Evolutionary conservation across 2,113 vertebrate genomes (phyloP), one percentile per base, ranked within the genome.

Genomic region (Cyprinodon tularosa): DNA sequence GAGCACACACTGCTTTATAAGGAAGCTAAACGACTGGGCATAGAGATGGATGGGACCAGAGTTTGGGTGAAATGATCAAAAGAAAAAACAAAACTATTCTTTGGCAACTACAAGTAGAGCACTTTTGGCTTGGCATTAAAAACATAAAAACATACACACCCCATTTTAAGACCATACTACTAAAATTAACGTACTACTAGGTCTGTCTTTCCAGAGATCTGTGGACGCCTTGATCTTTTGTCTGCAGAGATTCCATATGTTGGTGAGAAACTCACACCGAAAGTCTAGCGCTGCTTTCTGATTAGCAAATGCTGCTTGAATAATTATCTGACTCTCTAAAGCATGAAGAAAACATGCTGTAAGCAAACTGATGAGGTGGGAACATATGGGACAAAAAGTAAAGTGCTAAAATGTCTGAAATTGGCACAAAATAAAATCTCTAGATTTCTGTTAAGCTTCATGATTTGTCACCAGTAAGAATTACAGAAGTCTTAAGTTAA

Each of bases 41-140:
- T 38, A 66, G 57, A 70, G 45, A 78, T 40, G 40, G 57, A 77
- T 64, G 57, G 85, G 75, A 71, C 11, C 39, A 68, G 62, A 44
- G 20, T 9, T 87, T 74, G 62, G 76, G 69, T 3, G 36, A 68
- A 73, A 59, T 59, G 47, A 86, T 66, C 74, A 71, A 76, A 84
- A 20, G 1, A 84, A 87, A 64, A 77, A 83, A 14, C 20, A 57
- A 17, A 76, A 84, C 37, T 70, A 71, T 17, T 89, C 78, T 90
- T 92, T 93, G 90, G 91, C 85, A 87, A 40, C 87, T 79, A 86
- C 71, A 86, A 88, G 50, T 63, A 87, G 84, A 90, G 80, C 90
- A 90, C 87, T 90, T 90, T 72, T 80, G 86, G 87, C 71, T 59
- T 4, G 14, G 84, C 62, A 79, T 82, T 20, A 79, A 84, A 66